Evolutionary conservation across 1,140 invertebrate genomes (phyloP).

Genomic region (Drosophila kurseongensis): DNA sequence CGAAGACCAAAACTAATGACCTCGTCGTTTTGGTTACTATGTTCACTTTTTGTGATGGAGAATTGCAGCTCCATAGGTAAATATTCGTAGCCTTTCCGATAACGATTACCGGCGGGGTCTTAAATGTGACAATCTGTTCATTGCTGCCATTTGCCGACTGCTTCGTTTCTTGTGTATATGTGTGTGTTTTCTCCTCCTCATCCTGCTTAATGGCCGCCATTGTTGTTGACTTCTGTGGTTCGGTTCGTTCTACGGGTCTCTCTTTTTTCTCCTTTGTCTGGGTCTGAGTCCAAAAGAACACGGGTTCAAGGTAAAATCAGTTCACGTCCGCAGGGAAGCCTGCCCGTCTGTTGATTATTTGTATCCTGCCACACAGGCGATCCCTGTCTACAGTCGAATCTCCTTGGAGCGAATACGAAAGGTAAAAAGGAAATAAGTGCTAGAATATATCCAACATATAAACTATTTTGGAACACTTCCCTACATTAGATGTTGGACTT

Average conservation of each 20-base stretch:
- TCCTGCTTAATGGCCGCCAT: slow-evolving; percentile 31
- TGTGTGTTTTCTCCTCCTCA: slow-evolving; percentile 33
- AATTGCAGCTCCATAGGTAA: slow-evolving; percentile 26
- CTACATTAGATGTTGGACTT: too few relatives aligned
- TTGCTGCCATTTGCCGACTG: slow-evolving; percentile 27
- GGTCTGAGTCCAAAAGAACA: slow-evolving; percentile 6
- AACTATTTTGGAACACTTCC: too few relatives aligned
- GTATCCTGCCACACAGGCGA: slow-evolving; percentile 51
- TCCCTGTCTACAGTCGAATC: slow-evolving; percentile 25
- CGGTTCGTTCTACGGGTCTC: slow-evolving; percentile 3
- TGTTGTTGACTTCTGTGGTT: slow-evolving; percentile 51
- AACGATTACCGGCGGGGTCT: slow-evolving; percentile 26
- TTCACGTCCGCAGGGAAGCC: slow-evolving; percentile 44
- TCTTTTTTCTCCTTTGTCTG: slow-evolving; percentile 25
- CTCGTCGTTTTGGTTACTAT: background rate
- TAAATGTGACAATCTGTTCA: slow-evolving; percentile 49
- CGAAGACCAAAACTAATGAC: slow-evolving; percentile 2
- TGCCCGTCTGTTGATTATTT: slow-evolving; percentile 38
- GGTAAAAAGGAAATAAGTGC: too few relatives aligned
- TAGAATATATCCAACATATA: too few relatives aligned
- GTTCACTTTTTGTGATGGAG: background rate
- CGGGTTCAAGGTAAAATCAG: slow-evolving; percentile 60
- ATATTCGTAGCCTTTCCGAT: slow-evolving; percentile 30
- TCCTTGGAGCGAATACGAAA: background rate
- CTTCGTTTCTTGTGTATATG: slow-evolving; percentile 26